Conservation (phyloP, 2,888 invertebrate species). For the Parnassius orleans region DNA sequence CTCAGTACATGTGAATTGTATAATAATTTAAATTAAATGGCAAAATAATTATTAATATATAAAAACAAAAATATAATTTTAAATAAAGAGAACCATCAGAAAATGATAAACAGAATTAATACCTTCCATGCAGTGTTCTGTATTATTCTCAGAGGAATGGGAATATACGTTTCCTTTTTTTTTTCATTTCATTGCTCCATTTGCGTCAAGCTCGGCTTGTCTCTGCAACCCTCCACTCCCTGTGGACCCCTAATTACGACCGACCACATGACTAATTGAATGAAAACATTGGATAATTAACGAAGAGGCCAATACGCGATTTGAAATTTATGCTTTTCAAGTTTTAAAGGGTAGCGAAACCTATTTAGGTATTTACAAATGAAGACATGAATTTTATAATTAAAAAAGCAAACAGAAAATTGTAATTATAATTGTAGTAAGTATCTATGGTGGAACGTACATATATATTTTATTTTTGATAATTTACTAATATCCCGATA, state of each 20-base stretch:
- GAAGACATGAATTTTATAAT: no score
- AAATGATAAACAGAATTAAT: constrained; percentile 45
- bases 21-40: no score
- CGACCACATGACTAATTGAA: constrained; percentile 70
- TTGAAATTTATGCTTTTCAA: constrained; percentile 19
- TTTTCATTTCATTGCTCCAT: constrained; percentile 60
- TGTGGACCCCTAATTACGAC: constrained; percentile 64
- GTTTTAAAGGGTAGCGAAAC: constrained; percentile 1
- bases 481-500: no score
- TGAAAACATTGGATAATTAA: constrained; percentile 76
- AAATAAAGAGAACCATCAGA: background rate
- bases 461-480: no score
- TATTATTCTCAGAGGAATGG: constrained; percentile 56
- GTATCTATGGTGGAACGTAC: no score
- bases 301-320: constrained; percentile 40
- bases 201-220: constrained; percentile 56
- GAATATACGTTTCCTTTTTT: constrained; percentile 39
- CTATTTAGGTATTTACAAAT: background rate
- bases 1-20: no score
- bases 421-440: no score
- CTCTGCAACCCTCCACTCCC: constrained; percentile 50
- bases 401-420: no score
- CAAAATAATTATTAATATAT: no score
- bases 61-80: no score
- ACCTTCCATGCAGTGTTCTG: constrained; percentile 36